Evolutionary conservation across 2,888 invertebrate species (phyloP), one percentile per base, ranked within the genome.

Genomic region (Oligia latruncula): DNA sequence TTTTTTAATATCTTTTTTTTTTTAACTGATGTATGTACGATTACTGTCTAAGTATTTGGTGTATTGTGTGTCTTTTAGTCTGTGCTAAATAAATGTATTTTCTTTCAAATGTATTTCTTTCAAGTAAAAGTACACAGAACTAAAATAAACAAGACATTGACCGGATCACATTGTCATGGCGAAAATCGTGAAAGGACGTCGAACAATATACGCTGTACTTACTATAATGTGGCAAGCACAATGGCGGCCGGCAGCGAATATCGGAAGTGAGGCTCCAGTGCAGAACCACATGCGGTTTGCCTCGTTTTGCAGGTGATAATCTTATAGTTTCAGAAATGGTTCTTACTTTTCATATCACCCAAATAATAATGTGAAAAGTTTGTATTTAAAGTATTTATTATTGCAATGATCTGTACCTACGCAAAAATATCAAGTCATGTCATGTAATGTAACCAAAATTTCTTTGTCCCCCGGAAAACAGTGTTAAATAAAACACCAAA

Each of bases 191-290:
- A 82, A 84, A 77, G 71, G n/a, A 66, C 80, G 81, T 78, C 77
- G 85, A 81, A 88, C 84, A 90, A 85, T 86, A 83, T 83, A 84
- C 72, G 71, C 75, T 74, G 81, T 85, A 83, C 71, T 85, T 85
- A 83, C 68, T 85, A 83, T 80, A 85, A 77, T 80, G 74, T 49
- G 58, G 29, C 9, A 6, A 78, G 72, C 58, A 77, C 65, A 88
- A 88, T 87, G 74, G 81, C 67, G 55, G 66, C 58, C 55, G 70
- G 72, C 62, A 78, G 78, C 71, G 84, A 76, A 75, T 84, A 85
- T 83, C 78, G 80, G 87, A 73, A 79, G 80, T 43, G 65, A 60
- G 60, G 66, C 78, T 75, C 46, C 70, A 64, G 64, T 66, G 66
- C 49, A 58, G 3, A 40, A 78, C 77, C 35, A 35, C 23, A 35